Percentiles rank a stretch among this genome's conserved stretches.
phyloP scores from a whole-genome alignment of 2,888 invertebrate genomes.

The Syritta pipiens region DNA sequence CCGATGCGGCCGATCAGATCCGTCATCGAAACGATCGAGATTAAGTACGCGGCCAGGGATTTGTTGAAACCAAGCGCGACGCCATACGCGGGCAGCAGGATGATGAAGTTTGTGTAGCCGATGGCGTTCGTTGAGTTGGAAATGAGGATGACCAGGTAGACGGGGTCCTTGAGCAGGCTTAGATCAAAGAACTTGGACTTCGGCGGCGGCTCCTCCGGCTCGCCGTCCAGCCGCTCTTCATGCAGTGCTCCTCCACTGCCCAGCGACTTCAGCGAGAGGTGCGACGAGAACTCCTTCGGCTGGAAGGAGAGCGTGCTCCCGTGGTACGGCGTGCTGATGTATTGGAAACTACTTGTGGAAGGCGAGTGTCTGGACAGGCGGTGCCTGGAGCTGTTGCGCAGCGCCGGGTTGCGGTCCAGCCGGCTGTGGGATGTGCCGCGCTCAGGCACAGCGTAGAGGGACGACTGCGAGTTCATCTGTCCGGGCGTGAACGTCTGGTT shows the following conservation, averaged over 20 bases:
- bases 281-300: conserved; percentile 88
- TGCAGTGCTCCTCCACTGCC: conserved; percentile 79
- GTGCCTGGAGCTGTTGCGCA: conserved; percentile 76
- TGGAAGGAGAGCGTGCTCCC: conserved; percentile 90
- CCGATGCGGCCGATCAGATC: conserved; percentile 92
- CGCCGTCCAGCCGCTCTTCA: conserved; percentile 72
- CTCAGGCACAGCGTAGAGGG: conserved; percentile 86
- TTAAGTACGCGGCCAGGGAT: conserved; percentile 84
- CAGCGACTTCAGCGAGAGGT: conserved; percentile 86
- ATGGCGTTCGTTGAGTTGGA: conserved; percentile 93
- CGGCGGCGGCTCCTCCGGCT: conserved; percentile 67
- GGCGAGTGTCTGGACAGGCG: conserved; percentile 85
- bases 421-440: conserved; percentile 79
- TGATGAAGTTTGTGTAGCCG: conserved; percentile 92
- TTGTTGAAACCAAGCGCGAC: conserved; percentile 86
- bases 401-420: conserved; percentile 71
- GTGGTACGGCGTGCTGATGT: conserved; percentile 91
- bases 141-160: conserved; percentile 89
- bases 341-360: conserved; percentile 90
- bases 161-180: conserved; percentile 86
- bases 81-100: conserved; percentile 89
- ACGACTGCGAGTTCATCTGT: conserved; percentile 84
- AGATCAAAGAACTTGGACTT: conserved; percentile 85
- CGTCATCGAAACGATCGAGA: conserved; percentile 89
- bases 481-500: conserved; percentile 79